Evolutionary conservation across 1,140 invertebrate species (phyloP), one percentile per base, ranked within the genome.

Genomic region (Drosophila dunni): DNA sequence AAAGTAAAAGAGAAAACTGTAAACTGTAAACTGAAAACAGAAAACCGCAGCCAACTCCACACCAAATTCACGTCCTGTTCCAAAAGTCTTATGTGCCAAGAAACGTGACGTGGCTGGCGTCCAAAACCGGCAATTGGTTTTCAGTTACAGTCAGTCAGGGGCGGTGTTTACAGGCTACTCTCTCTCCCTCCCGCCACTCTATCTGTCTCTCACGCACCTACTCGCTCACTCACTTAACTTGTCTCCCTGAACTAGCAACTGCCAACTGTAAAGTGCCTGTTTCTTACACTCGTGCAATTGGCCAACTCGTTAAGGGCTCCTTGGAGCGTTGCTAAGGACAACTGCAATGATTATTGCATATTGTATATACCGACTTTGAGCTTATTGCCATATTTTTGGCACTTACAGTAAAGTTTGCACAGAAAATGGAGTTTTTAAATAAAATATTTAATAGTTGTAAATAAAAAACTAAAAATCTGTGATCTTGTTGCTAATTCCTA

Each of bases 61-160:
- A 5, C 29, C 50, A 34, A 15, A 48, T 58, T 29, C 65, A 54
- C 7, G 51, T 68, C 40, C 58, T 70, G 11, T 15, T 65, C 36
- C 36, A 42, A 42, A 29, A 42, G 29, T 56, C 33, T 50, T 46
- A 15, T 20, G 2, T 46, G 57, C 69, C 38, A 67, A 67, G 56
- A 54, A 75, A 78, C 75, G 76, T 78, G 76, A 71, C 67, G 56
- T 71, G 72, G 66, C 72, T 70, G 76, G 61, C 64, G 66, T 78
- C 72, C 60, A 71, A 66, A 65, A 75, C 60, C 61, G 76, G 76
- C 76, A 78, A 78, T 75, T 75, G 76, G 76, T 78, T 78, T 78
- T 78, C 72, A 71, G 72, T 78, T 78, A 75, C 76, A 75, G 33
- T 15, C 57, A 34, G 34, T 15, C 57, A 34, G 34, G 42, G 34